phyloP scores from a whole-genome alignment of 2,888 invertebrate species.

The Steinernema carpocapsae region DNA sequence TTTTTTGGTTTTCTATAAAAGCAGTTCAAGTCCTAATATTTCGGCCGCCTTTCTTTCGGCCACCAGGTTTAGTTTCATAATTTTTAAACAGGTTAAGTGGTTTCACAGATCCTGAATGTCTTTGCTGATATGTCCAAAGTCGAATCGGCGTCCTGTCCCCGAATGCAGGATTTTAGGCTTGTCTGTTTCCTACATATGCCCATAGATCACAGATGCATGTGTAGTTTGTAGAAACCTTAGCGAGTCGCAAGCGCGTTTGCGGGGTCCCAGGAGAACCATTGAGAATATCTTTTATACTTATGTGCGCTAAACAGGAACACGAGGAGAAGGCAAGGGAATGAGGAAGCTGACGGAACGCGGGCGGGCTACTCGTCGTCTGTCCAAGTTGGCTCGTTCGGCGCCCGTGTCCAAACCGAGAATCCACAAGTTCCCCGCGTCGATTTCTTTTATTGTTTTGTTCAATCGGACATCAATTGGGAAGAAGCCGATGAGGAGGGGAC shows the following conservation, averaged over 20 bases:
- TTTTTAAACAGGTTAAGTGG: too few species aligned
- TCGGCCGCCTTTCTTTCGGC: too few species aligned
- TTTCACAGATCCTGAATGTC: too few species aligned
- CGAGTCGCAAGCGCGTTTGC: background rate
- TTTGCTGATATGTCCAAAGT: too few species aligned
- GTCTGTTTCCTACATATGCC: too few species aligned
- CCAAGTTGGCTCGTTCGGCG: background rate
- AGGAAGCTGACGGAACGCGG: background rate
- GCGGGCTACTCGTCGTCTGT: background rate
- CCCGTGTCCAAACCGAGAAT: too few species aligned
- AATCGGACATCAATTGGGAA: background rate
- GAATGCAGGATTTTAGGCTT: too few species aligned
- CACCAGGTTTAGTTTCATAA: too few species aligned
- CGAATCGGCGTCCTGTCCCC: too few species aligned
- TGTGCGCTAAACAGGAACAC: constrained; percentile 31
- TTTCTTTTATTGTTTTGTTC: constrained; percentile 10
- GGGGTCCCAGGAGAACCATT: constrained; percentile 19
- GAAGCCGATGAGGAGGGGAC: background rate
- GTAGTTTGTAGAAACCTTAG: background rate
- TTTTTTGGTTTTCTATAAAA: too few species aligned
- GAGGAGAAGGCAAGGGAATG: background rate
- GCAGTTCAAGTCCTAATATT: too few species aligned
- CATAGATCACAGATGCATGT: background rate
- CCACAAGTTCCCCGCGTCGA: constrained; percentile 1
- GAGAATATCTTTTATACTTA: constrained; percentile 25